These are phyloP conservation scores for Lepus oiostolus DNA, from an alignment of 2,797 vertebrate species.

Conservation along the genomic window DNA sequence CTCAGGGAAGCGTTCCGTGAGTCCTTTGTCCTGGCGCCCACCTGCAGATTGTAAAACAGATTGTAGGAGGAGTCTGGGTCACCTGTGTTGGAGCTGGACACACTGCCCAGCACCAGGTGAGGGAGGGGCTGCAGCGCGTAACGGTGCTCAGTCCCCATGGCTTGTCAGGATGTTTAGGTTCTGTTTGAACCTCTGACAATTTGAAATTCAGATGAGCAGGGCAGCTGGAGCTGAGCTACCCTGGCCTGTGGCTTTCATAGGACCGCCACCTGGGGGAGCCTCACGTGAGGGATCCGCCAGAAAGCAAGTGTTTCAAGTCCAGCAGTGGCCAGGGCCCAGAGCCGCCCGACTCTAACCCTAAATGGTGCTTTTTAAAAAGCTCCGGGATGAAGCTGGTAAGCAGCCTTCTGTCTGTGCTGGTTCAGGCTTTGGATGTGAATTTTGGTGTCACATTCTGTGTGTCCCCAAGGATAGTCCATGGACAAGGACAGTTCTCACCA, in stretches of 20 bases:
- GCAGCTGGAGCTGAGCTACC: conserved; percentile 7
- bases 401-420: neutral
- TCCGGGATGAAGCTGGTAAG: conserved; percentile 59
- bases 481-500: neutral
- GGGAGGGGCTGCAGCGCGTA: no score
- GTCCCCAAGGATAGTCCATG: neutral
- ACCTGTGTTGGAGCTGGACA: neutral
- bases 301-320: conserved; percentile 55
- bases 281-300: neutral
- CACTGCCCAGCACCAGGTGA: neutral
- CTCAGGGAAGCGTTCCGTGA: neutral
- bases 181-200: conserved; percentile 64
- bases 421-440: conserved; percentile 49
- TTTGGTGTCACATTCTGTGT: conserved; percentile 41
- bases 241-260: conserved; percentile 21
- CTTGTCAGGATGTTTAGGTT: conserved; percentile 73
- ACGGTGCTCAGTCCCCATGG: neutral
- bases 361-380: conserved; percentile 53
- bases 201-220: conserved; percentile 80
- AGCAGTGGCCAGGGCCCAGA: neutral
- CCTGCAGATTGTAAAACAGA: no score
- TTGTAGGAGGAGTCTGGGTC: neutral
- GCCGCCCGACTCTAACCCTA: conserved; percentile 59
- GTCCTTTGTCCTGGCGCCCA: neutral
- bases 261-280: neutral